Conservation (phyloP, 92 coral and sea anemone species). For the Heliopora coerulea region DNA sequence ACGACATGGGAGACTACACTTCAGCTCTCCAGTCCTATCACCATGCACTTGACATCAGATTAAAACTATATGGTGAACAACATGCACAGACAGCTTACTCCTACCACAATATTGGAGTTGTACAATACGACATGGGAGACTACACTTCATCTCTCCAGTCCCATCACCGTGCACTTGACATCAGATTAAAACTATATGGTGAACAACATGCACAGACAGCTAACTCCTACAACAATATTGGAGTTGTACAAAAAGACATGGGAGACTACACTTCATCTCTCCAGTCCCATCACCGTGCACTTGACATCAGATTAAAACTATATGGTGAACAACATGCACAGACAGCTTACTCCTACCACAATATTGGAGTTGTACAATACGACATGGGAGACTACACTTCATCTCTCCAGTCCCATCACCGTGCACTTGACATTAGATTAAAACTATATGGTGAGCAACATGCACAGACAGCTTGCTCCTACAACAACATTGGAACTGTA, state of each 20-base stretch:
- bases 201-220: too few species aligned
- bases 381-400: constrained; percentile 6
- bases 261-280: neutral
- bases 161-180: neutral
- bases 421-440: too few species aligned
- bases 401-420: neutral
- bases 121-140: too few species aligned
- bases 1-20: neutral
- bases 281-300: constrained; percentile 17
- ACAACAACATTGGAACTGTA: neutral
- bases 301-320: constrained; percentile 16
- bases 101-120: neutral
- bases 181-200: neutral
- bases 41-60: neutral
- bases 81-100: neutral
- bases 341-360: constrained; percentile 29
- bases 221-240: too few species aligned
- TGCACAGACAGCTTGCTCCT: constrained; percentile 12
- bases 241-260: too few species aligned
- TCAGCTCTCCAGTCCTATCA: constrained; percentile 15
- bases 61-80: constrained; percentile 25
- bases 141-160: constrained; percentile 14
- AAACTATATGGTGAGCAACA: neutral
- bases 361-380: constrained; percentile 22
- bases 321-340: constrained; percentile 16